phyloP scores from a whole-genome alignment of 2,888 invertebrate genomes.

The Troides helena region DNA sequence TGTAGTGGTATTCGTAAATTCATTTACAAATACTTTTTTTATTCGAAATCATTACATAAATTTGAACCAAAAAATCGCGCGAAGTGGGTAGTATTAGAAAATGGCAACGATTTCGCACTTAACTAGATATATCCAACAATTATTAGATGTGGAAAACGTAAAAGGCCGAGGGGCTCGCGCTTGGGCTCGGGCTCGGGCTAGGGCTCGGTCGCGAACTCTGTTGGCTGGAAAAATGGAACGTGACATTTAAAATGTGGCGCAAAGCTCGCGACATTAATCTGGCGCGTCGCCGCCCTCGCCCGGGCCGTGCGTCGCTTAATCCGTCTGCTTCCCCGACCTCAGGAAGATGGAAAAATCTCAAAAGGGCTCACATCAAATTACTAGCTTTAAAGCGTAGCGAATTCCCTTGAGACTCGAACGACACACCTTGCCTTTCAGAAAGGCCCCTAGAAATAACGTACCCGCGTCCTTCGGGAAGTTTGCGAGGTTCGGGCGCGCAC shows the following conservation, averaged over 20 bases:
- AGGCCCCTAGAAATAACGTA: constrained; percentile 69
- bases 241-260: constrained; percentile 77
- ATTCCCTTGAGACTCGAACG: constrained; percentile 67
- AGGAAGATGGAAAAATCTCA: constrained; percentile 76
- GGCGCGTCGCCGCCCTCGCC: constrained; percentile 73
- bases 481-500: constrained; percentile 68
- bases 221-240: constrained; percentile 75
- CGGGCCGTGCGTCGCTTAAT: constrained; percentile 72
- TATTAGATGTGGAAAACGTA: constrained; percentile 46
- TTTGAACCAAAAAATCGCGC: background rate
- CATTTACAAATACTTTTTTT: too few species aligned
- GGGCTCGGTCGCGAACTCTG: constrained; percentile 58
- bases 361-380: constrained; percentile 78
- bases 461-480: constrained; percentile 75
- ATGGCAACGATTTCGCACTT: constrained; percentile 25
- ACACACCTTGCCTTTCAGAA: constrained; percentile 77
- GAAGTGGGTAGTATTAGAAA: background rate
- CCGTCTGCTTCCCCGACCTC: constrained; percentile 71
- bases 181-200: constrained; percentile 50
- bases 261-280: constrained; percentile 77
- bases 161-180: constrained; percentile 43
- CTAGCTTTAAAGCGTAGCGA: constrained; percentile 76
- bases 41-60: too few species aligned
- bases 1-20: too few species aligned
- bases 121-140: constrained; percentile 51